phyloP scores from a whole-genome alignment of 2,797 vertebrate species.

The Mormyrus hasselquistii region DNA sequence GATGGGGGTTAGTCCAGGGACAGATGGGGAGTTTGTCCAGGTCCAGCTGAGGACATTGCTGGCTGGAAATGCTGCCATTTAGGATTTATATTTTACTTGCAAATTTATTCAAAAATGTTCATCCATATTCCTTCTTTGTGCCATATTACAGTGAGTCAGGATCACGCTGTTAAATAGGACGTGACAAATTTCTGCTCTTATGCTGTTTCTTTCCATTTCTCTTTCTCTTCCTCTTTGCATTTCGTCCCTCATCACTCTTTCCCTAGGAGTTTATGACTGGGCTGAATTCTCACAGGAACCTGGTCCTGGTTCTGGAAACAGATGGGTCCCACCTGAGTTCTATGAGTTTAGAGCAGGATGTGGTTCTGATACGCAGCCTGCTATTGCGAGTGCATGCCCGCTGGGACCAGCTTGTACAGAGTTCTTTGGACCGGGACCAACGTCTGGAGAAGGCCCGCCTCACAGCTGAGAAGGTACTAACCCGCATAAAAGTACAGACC shows the following conservation, averaged over 20 bases:
- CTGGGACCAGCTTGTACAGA: constrained; percentile 97
- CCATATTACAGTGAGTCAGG: neutral
- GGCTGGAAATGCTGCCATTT: neutral
- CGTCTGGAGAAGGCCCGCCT: constrained; percentile 91
- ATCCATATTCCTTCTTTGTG: neutral
- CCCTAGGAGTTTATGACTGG: constrained; percentile 93
- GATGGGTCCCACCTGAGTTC: constrained; percentile 92
- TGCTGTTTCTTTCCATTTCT: neutral
- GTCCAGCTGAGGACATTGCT: neutral
- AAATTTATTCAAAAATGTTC: neutral
- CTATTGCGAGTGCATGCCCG: constrained; percentile 93
- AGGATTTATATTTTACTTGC: neutral
- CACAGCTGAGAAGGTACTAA: constrained; percentile 84
- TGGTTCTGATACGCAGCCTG: constrained; percentile 95
- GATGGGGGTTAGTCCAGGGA: neutral
- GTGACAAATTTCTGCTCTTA: neutral
- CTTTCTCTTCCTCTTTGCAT: neutral
- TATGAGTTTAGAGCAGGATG: constrained; percentile 93
- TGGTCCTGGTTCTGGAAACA: constrained; percentile 91
- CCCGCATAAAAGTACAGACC: neutral
- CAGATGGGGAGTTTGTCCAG: neutral
- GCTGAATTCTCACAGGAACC: constrained; percentile 90
- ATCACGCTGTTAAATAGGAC: neutral
- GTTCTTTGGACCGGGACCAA: constrained; percentile 86
- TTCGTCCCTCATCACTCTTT: neutral